Evolutionary conservation across 2,113 vertebrate genomes (phyloP).

Genomic region (Onychostoma macrolepis): DNA sequence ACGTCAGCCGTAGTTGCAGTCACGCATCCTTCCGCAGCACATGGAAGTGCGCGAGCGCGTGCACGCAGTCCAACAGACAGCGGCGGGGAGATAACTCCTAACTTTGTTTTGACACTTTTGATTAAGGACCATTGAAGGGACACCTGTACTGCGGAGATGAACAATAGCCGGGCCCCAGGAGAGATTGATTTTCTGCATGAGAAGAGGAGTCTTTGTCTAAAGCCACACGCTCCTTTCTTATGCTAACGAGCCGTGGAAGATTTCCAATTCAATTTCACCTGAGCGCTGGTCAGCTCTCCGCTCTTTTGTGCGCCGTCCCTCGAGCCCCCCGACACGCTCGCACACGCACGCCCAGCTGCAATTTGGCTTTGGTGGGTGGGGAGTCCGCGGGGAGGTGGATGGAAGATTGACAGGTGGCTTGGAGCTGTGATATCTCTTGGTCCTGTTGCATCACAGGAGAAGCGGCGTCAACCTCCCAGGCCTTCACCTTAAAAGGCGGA

Average conservation of each 20-base stretch:
- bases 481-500: constrained; percentile 39
- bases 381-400: constrained; percentile 35
- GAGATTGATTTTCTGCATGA: constrained; percentile 87
- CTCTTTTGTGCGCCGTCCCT: constrained; percentile 89
- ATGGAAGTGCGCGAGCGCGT: neutral
- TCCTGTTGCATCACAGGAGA: constrained; percentile 41
- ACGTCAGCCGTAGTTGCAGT: neutral
- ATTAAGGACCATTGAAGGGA: constrained; percentile 87
- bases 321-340: constrained; percentile 74
- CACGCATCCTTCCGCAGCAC: constrained; percentile 3
- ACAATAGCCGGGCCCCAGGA: constrained; percentile 81
- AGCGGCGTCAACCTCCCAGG: constrained; percentile 15
- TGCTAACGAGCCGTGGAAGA: constrained; percentile 94
- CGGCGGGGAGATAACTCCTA: constrained; percentile 81
- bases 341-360: constrained; percentile 52
- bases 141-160: constrained; percentile 83
- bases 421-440: constrained; percentile 54
- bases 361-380: constrained; percentile 58
- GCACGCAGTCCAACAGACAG: constrained; percentile 49
- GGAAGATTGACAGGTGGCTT: constrained; percentile 57
- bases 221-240: constrained; percentile 94
- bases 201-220: constrained; percentile 93
- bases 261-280: constrained; percentile 99
- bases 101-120: constrained; percentile 89
- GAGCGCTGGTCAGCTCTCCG: constrained; percentile 93